A percentile compares a stretch with the other conserved stretches of the same genome.
phyloP scores from a whole-genome alignment of 2,113 vertebrate genomes.

The Pogonocichla stellata region DNA sequence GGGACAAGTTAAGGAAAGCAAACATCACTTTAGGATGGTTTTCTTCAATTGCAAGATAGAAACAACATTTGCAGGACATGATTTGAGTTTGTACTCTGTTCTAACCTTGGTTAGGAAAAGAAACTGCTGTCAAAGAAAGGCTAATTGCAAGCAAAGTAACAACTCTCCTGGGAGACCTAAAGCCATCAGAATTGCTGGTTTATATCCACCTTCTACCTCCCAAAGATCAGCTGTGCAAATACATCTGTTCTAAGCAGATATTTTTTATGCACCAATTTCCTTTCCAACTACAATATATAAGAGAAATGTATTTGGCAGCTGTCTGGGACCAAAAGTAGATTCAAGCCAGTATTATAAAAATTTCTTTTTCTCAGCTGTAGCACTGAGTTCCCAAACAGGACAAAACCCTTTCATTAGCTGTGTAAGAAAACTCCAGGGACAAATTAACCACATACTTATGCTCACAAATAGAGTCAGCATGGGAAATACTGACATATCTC shows the following conservation, averaged over 20 bases:
- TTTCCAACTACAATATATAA: slow-evolving; percentile 28
- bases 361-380: neutral
- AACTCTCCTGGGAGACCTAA: slow-evolving; percentile 12
- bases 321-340: neutral
- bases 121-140: slow-evolving; percentile 19
- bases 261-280: slow-evolving; percentile 1
- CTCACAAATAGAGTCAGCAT: neutral
- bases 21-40: neutral
- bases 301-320: slow-evolving; percentile 41
- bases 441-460: neutral
- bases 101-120: neutral
- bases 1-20: neutral
- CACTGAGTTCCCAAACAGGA: neutral
- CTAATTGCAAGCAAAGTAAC: slow-evolving; percentile 45
- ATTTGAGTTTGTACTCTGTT: neutral
- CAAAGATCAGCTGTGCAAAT: slow-evolving; percentile 60
- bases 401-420: neutral
- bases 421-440: neutral
- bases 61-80: neutral
- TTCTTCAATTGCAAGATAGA: neutral
- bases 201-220: slow-evolving; percentile 32
- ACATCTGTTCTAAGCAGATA: slow-evolving; percentile 42
- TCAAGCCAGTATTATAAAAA: neutral
- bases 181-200: slow-evolving; percentile 24
- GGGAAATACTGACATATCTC: neutral